These are phyloP conservation scores for Andrena praecox DNA, from an alignment of 2,888 invertebrate genomes.

Conservation along the genomic window DNA sequence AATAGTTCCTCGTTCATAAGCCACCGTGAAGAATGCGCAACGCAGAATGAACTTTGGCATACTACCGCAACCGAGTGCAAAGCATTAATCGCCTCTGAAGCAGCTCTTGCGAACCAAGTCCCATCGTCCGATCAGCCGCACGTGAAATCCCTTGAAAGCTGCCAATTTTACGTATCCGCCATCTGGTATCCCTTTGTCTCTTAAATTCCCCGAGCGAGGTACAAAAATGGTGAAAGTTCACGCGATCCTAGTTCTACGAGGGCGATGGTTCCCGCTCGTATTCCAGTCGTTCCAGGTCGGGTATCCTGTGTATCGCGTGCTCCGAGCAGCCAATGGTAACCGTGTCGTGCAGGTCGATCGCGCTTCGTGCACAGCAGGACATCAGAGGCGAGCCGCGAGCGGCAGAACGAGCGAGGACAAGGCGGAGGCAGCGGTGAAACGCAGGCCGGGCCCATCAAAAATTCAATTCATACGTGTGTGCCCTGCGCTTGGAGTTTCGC, in stretches of 20 bases:
- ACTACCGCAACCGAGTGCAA: not conserved
- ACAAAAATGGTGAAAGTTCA: slow-evolving; percentile 52
- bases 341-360: slow-evolving; percentile 37
- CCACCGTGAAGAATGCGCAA: not conserved
- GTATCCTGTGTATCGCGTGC: slow-evolving; percentile 44
- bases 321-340: slow-evolving; percentile 27
- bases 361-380: slow-evolving; percentile 16
- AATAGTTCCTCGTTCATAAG: too few species aligned
- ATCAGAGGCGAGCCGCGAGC: not conserved
- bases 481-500: slow-evolving; percentile 54
- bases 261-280: slow-evolving; percentile 26
- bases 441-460: slow-evolving; percentile 55
- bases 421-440: slow-evolving; percentile 13
- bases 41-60: not conserved
- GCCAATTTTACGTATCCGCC: slow-evolving; percentile 46
- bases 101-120: slow-evolving; percentile 23
- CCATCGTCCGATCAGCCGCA: slow-evolving; percentile 15
- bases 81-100: slow-evolving; percentile 10
- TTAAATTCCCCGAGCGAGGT: slow-evolving; percentile 47
- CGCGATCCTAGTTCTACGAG: slow-evolving; percentile 28
- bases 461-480: slow-evolving; percentile 65
- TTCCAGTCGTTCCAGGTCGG: slow-evolving; percentile 22
- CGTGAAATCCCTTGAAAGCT: slow-evolving; percentile 52
- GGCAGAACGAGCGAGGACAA: slow-evolving; percentile 21
- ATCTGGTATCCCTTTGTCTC: slow-evolving; percentile 32